Percentiles rank a stretch among this genome's conserved stretches.
These are phyloP conservation scores for Leuctra nigra DNA, from an alignment of 2,888 invertebrate genomes.

Conservation along the genomic window DNA sequence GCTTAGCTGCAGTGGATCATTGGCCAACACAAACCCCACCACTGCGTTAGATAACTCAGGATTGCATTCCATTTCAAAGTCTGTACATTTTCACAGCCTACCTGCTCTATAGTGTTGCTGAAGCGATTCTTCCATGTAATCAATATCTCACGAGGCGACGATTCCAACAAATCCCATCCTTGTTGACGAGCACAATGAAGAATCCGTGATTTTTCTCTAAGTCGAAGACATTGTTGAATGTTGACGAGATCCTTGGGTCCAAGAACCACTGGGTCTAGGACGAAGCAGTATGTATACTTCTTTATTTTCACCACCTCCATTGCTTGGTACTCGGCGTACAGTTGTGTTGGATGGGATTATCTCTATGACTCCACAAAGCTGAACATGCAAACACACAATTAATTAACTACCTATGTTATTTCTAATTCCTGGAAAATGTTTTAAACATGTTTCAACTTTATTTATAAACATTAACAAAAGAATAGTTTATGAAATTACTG, in stretches of 20 bases:
- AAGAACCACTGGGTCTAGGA: constrained; percentile 91
- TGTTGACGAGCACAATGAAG: constrained; percentile 94
- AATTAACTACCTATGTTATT: too few species aligned
- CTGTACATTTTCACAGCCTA: not conserved
- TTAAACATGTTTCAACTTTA: too few species aligned
- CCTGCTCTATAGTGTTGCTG: constrained; percentile 8
- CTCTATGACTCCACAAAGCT: constrained; percentile 88
- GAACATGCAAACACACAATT: not conserved
- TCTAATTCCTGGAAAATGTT: too few species aligned
- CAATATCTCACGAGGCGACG: constrained; percentile 96
- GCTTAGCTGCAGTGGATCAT: too few species aligned
- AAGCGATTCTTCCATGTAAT: constrained; percentile 60
- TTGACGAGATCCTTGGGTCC: constrained; percentile 78
- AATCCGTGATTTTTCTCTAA: constrained; percentile 90
- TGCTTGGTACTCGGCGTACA: constrained; percentile 89
- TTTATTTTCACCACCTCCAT: constrained; percentile 95
- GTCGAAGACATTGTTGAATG: constrained; percentile 81
- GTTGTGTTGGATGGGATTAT: constrained; percentile 96
- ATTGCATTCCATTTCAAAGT: too few species aligned
- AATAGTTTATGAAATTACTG: too few species aligned
- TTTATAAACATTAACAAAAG: too few species aligned
- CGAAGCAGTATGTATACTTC: constrained; percentile 99
- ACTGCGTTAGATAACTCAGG: too few species aligned
- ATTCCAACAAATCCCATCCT: constrained; percentile 90
- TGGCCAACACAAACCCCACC: not conserved